phyloP scores from a whole-genome alignment of 2,113 vertebrate species.

The Formicarius rufipectus region DNA sequence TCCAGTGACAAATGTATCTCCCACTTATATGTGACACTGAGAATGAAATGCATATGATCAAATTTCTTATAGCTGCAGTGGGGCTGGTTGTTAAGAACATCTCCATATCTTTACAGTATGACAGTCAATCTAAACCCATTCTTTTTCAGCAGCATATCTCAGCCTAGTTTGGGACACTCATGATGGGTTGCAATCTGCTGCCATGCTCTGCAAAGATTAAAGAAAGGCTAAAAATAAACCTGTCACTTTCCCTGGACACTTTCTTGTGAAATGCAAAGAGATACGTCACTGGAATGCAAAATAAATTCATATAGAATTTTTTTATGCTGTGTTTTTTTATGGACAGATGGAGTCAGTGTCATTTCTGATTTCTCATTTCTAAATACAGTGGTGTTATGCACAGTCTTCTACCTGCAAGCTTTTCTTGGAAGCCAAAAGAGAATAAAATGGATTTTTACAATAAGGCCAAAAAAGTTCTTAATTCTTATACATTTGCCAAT shows the following conservation, averaged over 20 bases:
- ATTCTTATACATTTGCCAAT: background rate
- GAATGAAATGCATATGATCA: constrained; percentile 80
- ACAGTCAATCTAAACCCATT: constrained; percentile 58
- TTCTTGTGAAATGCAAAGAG: constrained; percentile 60
- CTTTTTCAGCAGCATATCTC: constrained; percentile 54
- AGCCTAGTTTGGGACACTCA: constrained; percentile 58
- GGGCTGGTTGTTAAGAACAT: constrained; percentile 67
- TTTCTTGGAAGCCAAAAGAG: background rate
- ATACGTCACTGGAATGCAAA: constrained; percentile 61
- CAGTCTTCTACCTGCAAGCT: constrained; percentile 53
- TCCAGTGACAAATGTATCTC: constrained; percentile 81
- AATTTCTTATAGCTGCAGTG: constrained; percentile 72
- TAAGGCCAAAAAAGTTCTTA: constrained; percentile 15
- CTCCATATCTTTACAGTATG: constrained; percentile 58
- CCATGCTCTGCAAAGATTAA: constrained; percentile 48
- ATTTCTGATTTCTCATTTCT: constrained; percentile 34
- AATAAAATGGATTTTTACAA: constrained; percentile 25
- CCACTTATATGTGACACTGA: constrained; percentile 78
- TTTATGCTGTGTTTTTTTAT: constrained; percentile 25
- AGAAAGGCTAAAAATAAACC: constrained; percentile 67
- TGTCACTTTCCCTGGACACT: constrained; percentile 60
- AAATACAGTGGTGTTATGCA: constrained; percentile 41
- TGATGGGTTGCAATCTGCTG: constrained; percentile 67
- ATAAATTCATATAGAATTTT: constrained; percentile 56
- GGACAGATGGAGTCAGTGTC: constrained; percentile 63